Evolutionary conservation across 2,888 invertebrate genomes (phyloP), one percentile per base, ranked within the genome.

Genomic region (Leptarthrus brevirostris): DNA sequence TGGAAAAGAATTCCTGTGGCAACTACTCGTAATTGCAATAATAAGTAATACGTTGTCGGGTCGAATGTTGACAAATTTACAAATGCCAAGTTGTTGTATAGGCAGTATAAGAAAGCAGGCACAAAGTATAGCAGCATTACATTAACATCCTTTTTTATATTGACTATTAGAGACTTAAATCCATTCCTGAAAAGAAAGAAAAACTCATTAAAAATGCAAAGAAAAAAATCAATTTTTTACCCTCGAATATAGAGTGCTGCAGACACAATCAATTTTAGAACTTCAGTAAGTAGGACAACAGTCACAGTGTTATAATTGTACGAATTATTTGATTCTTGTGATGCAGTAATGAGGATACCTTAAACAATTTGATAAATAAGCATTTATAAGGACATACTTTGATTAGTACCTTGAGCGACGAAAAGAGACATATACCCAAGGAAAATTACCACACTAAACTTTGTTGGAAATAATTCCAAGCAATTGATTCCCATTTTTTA

Each of bases 71-170:
- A 92, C 79, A 97, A 87, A 86, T 97, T 97, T 69, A 94, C 87
- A 86, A 96, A 97, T 30, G 96, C 91, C 80, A 98, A 88, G 86
- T 97, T 97, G 83, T 98, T 97, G 87, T 97, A 97, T 69, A 97
- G 87, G 80, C 96, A 97, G 83, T 98, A 98, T 71, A 97, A 86
- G 80, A 94, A 88, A 0, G 97, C 93, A 49, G 97, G 97, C 77
- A 97, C 90, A 85, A 96, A 93, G 82, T 98, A 97, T 53, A 95
- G 83, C 72, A 91, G 83, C 78, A 95, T 84, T 54, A 96, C 88
- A 81, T 89, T 88, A 77, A 87, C 88, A 81, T 92, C 89, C 78
- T 88, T 86, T 8, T 83, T 76, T 40, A 91, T 83, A 77, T 91
- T 89, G 80, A 82, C 81, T 79, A 90, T 82, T 78, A 92, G 85